These are phyloP conservation scores for Diabrotica virgifera DNA, from an alignment of 1,140 invertebrate species.

Conservation along the genomic window DNA sequence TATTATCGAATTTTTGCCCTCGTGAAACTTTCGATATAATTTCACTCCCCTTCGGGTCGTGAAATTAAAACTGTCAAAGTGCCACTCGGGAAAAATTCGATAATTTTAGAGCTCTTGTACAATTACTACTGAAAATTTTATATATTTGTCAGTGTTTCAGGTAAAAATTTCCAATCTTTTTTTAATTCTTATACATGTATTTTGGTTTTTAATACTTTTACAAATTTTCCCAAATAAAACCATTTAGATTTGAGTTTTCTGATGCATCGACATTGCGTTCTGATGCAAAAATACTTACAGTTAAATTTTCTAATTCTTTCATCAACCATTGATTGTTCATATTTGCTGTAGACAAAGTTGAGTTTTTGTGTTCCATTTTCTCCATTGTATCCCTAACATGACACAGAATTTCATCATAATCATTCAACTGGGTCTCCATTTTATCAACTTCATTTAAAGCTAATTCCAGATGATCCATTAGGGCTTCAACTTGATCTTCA, in stretches of 20 bases:
- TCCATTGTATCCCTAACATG: conserved; percentile 82
- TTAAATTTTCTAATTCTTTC: conserved; percentile 74
- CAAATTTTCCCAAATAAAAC: conserved; percentile 16
- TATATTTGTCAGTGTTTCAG: no score
- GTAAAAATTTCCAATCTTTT: no score
- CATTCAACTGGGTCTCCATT: conserved; percentile 70
- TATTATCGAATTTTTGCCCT: no score
- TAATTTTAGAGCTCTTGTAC: no score
- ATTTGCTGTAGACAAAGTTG: conserved; percentile 81
- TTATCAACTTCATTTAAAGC: conserved; percentile 74
- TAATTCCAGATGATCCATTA: conserved; percentile 82
- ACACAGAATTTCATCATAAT: conserved; percentile 76
- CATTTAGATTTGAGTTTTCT: no score
- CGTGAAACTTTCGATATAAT: no score
- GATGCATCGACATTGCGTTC: no score
- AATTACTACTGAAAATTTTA: no score
- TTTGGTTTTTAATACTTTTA: conserved; percentile 7
- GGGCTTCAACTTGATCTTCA: conserved; percentile 70
- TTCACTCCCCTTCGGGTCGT: no score
- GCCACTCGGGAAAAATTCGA: no score
- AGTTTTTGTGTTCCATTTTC: conserved; percentile 90
- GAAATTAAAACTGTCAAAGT: no score
- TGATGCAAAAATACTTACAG: conserved; percentile 58
- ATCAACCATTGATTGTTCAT: conserved; percentile 79
- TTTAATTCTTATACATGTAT: no score